Evolutionary conservation across 2,797 vertebrate species (phyloP).

Genomic region (Distichodus sexfasciatus): DNA sequence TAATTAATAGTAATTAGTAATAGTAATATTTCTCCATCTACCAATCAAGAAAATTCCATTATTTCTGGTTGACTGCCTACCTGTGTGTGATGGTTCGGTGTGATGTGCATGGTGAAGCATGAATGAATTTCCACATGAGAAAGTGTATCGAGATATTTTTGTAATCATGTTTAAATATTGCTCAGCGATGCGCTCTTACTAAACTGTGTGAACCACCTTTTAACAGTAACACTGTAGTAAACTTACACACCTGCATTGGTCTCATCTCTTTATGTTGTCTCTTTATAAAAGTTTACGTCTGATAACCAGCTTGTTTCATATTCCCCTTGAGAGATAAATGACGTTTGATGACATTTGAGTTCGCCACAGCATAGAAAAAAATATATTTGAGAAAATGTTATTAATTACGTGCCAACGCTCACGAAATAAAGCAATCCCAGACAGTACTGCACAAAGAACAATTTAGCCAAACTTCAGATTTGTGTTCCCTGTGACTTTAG

Average conservation of each 20-base stretch:
- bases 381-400: too few relatives aligned
- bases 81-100: neutral
- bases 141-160: constrained; percentile 35
- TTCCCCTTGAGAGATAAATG: too few relatives aligned
- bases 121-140: constrained; percentile 27
- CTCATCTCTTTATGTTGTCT: constrained; percentile 16
- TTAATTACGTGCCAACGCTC: neutral
- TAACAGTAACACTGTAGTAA: constrained; percentile 45
- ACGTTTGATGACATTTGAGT: too few relatives aligned
- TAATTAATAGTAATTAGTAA: too few relatives aligned
- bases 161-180: constrained; percentile 26
- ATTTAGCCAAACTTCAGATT: too few relatives aligned
- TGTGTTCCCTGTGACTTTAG: neutral
- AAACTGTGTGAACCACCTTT: constrained; percentile 51
- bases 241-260: constrained; percentile 34
- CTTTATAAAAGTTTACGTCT: neutral
- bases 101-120: constrained; percentile 30
- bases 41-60: too few relatives aligned
- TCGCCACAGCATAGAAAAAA: too few relatives aligned
- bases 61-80: too few relatives aligned
- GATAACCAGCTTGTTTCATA: neutral
- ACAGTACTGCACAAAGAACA: too few relatives aligned
- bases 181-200: constrained; percentile 42
- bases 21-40: too few relatives aligned
- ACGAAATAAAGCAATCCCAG: neutral